These are phyloP conservation scores for Trissolcus basalis DNA, from an alignment of 1,140 invertebrate species.

Conservation along the genomic window DNA sequence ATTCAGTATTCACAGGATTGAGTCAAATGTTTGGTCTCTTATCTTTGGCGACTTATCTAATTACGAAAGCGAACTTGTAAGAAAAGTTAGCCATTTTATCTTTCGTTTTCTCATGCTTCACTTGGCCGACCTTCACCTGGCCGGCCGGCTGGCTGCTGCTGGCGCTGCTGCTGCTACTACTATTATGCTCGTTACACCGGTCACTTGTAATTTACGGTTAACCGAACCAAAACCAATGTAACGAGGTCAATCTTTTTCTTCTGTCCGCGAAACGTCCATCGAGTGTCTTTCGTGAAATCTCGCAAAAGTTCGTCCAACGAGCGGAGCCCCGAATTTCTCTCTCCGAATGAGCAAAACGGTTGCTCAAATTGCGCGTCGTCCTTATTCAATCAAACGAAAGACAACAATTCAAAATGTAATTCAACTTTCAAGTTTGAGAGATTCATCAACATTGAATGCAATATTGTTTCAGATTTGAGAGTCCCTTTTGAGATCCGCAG, in stretches of 20 bases:
- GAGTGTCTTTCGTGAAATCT: conserved; percentile 20
- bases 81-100: conserved; percentile 42
- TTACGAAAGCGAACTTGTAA: conserved; percentile 57
- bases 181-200: conserved; percentile 62
- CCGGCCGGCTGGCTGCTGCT: conserved; percentile 56
- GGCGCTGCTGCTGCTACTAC: too few relatives aligned
- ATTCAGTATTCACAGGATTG: too few relatives aligned
- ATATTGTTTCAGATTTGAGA: too few relatives aligned
- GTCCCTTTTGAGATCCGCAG: too few relatives aligned
- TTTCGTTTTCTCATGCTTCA: conserved; percentile 54
- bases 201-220: conserved; percentile 63
- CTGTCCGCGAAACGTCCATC: conserved; percentile 3
- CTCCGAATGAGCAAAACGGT: too few relatives aligned
- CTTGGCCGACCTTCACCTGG: conserved; percentile 64
- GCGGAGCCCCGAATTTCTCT: conserved; percentile 33
- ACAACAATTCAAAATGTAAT: too few relatives aligned
- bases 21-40: conserved; percentile 4
- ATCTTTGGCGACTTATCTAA: conserved; percentile 49
- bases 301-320: conserved; percentile 18
- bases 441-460: too few relatives aligned
- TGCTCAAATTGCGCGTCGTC: too few relatives aligned
- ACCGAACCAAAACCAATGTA: conserved; percentile 60
- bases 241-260: conserved; percentile 49
- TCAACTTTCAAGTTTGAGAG: too few relatives aligned
- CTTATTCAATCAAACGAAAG: too few relatives aligned